Evolutionary conservation across 2,888 invertebrate genomes (phyloP).

Genomic region (Asteroscopus sphinx): DNA sequence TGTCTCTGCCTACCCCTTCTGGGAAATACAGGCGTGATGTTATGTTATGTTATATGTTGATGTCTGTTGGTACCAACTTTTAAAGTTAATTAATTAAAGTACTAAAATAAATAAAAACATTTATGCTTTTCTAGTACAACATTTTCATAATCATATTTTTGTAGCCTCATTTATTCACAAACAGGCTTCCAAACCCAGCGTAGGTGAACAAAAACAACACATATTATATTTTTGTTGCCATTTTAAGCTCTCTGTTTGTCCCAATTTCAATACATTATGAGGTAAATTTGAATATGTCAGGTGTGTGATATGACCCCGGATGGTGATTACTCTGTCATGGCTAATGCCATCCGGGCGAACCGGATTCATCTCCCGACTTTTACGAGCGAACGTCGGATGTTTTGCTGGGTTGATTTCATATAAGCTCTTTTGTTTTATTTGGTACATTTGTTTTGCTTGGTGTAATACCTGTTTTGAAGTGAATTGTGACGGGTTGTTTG

Average conservation of each 20-base stretch:
- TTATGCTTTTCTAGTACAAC: too few relatives aligned
- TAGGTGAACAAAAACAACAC: slow-evolving; percentile 29
- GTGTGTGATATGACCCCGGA: slow-evolving; percentile 62
- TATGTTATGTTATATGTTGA: too few relatives aligned
- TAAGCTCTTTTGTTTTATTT: slow-evolving; percentile 54
- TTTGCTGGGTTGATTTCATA: slow-evolving; percentile 43
- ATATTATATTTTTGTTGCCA: slow-evolving; percentile 27
- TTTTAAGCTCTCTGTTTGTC: slow-evolving; percentile 49
- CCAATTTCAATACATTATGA: slow-evolving; percentile 61
- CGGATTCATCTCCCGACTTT: slow-evolving; percentile 61
- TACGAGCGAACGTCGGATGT: slow-evolving; percentile 54
- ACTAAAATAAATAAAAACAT: too few relatives aligned
- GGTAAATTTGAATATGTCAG: slow-evolving; percentile 64
- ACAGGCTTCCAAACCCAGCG: neutral
- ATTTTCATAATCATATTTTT: slow-evolving; percentile 4
- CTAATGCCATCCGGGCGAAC: slow-evolving; percentile 60
- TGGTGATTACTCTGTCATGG: slow-evolving; percentile 58
- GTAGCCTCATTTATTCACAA: neutral
- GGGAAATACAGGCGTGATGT: too few relatives aligned
- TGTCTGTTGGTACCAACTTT: too few relatives aligned
- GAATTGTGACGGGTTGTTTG: neutral
- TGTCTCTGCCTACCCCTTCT: too few relatives aligned
- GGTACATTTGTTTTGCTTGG: slow-evolving; percentile 21
- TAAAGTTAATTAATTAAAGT: too few relatives aligned
- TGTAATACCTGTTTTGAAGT: slow-evolving; percentile 4